Conservation (phyloP, 2,888 invertebrate genomes). For the Hyles lineata region DNA sequence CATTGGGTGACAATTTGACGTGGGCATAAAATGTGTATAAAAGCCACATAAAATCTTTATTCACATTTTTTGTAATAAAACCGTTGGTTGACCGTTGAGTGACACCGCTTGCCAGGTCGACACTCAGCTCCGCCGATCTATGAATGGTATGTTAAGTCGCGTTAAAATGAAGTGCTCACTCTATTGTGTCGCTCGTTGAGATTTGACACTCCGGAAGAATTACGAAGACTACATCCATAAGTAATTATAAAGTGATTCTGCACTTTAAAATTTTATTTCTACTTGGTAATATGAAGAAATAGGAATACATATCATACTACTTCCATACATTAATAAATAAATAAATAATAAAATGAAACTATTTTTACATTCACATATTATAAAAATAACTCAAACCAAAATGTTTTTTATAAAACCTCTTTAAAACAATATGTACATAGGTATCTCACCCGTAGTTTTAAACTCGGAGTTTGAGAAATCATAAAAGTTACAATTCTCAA, state of each 20-base stretch:
- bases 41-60: slow-evolving; percentile 56
- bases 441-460: too few species aligned
- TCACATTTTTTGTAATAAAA: slow-evolving; percentile 61
- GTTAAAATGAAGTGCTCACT: slow-evolving; percentile 64
- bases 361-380: too few species aligned
- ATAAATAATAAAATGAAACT: too few species aligned
- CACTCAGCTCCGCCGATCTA: slow-evolving; percentile 53
- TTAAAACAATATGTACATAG: too few species aligned
- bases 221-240: slow-evolving; percentile 19
- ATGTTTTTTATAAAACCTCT: too few species aligned
- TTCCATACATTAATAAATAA: neutral
- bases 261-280: neutral
- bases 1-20: slow-evolving; percentile 54
- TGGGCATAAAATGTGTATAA: slow-evolving; percentile 62
- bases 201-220: slow-evolving; percentile 32
- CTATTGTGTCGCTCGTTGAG: slow-evolving; percentile 54
- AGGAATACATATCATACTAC: neutral
- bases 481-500: too few species aligned
- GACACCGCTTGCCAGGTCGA: slow-evolving; percentile 68
- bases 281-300: neutral
- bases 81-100: slow-evolving; percentile 79
- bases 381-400: too few species aligned
- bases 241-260: slow-evolving; percentile 8
- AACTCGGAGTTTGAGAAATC: too few species aligned
- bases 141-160: slow-evolving; percentile 63